These are phyloP conservation scores for Drosophila sechellia DNA, from an alignment of 1,140 invertebrate species.

Conservation along the genomic window DNA sequence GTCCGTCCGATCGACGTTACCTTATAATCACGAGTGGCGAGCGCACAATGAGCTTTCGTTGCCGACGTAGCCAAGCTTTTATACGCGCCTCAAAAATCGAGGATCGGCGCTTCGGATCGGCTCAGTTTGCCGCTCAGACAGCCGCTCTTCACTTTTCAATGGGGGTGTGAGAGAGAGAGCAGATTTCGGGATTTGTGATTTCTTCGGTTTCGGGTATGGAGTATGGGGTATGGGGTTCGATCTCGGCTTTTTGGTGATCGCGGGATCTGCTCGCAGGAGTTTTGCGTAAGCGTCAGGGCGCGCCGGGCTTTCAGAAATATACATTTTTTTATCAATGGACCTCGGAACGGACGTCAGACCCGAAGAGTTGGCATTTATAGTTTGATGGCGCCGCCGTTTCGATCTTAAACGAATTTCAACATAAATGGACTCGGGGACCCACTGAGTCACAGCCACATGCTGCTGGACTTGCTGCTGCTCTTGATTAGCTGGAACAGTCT, in stretches of 20 bases:
- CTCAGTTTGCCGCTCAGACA: slow-evolving; percentile 35
- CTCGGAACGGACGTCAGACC: slow-evolving; percentile 29
- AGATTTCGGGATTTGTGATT: background rate
- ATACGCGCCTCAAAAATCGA: slow-evolving; percentile 66
- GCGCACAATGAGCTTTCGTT: slow-evolving; percentile 58
- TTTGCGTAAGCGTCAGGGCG: slow-evolving; percentile 44
- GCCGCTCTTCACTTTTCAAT: slow-evolving; percentile 15
- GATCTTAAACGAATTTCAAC: slow-evolving; percentile 36
- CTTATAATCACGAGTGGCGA: slow-evolving; percentile 59
- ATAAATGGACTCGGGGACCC: slow-evolving; percentile 4
- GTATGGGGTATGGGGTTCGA: background rate
- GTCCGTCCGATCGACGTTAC: slow-evolving; percentile 54
- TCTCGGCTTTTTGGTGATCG: background rate
- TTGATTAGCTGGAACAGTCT: slow-evolving; percentile 15
- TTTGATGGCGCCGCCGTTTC: slow-evolving; percentile 19
- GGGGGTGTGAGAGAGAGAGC: slow-evolving; percentile 39
- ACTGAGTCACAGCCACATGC: slow-evolving; percentile 23
- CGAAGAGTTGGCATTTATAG: slow-evolving; percentile 33
- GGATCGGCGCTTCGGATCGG: slow-evolving; percentile 29
- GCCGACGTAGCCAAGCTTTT: slow-evolving; percentile 60
- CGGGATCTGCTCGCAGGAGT: slow-evolving; percentile 25
- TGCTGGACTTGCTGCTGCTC: background rate
- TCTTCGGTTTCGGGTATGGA: background rate
- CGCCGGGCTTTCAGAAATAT: slow-evolving; percentile 10
- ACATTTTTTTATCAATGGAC: slow-evolving; percentile 31